These are phyloP conservation scores for Cryptocheilus praepositus DNA, from an alignment of 2,888 invertebrate species.

Conservation along the genomic window DNA sequence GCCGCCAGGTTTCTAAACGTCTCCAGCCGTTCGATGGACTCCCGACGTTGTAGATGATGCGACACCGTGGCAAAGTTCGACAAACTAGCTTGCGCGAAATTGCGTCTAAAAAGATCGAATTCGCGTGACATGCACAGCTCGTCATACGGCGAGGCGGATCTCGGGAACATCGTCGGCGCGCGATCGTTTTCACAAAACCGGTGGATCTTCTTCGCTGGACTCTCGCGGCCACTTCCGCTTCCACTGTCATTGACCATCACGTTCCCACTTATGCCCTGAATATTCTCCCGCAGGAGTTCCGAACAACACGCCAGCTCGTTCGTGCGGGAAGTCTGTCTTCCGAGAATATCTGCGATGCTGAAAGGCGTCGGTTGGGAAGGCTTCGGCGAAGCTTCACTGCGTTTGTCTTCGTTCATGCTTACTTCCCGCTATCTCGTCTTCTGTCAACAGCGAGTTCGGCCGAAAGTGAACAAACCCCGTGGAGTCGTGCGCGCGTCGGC, in stretches of 20 bases:
- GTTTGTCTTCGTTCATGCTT: slow-evolving; percentile 58
- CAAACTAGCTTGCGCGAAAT: slow-evolving; percentile 67
- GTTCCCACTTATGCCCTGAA: no score
- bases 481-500: no score
- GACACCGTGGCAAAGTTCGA: slow-evolving; percentile 52
- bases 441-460: no score
- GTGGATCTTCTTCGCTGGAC: slow-evolving; percentile 32
- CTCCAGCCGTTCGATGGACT: slow-evolving; percentile 61
- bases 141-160: slow-evolving; percentile 55
- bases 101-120: slow-evolving; percentile 66
- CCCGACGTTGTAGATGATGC: slow-evolving; percentile 37
- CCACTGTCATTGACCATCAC: no score
- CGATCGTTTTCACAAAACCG: slow-evolving; percentile 28
- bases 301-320: background rate
- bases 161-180: slow-evolving; percentile 47
- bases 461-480: no score
- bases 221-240: slow-evolving; percentile 33
- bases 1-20: slow-evolving; percentile 53
- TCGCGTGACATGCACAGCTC: slow-evolving; percentile 66
- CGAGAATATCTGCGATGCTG: slow-evolving; percentile 72
- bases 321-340: slow-evolving; percentile 45
- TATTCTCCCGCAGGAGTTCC: no score
- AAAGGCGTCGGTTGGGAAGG: slow-evolving; percentile 69
- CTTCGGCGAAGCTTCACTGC: slow-evolving; percentile 63
- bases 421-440: no score